These are phyloP conservation scores for Coluber constrictor DNA, from an alignment of 2,797 vertebrate species.

Conservation along the genomic window DNA sequence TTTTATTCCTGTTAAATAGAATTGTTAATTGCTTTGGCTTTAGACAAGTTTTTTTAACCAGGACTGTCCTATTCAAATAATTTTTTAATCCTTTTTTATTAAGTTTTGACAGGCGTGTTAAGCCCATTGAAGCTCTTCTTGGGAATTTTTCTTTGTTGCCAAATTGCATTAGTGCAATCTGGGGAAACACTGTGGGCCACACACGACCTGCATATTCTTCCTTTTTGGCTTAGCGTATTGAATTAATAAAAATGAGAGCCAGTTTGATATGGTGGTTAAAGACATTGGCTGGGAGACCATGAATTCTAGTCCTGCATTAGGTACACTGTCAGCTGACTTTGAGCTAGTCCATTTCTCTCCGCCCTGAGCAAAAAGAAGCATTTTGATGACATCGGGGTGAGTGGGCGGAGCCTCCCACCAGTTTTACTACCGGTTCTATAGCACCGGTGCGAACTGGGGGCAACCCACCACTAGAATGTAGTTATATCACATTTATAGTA, in stretches of 20 bases:
- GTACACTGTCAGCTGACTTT: not conserved
- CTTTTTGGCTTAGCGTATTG: not conserved
- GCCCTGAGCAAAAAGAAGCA: not conserved
- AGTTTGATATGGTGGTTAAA: not conserved
- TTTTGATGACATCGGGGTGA: too few species aligned
- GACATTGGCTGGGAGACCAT: not conserved
- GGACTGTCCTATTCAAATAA: not conserved
- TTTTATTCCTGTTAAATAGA: not conserved
- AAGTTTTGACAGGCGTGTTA: not conserved
- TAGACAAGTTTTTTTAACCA: not conserved
- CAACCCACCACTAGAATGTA: not conserved
- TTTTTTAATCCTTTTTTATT: not conserved
- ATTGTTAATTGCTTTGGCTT: not conserved
- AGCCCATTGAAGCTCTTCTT: not conserved
- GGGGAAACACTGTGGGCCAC: not conserved
- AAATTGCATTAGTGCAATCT: not conserved
- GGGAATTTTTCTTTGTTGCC: not conserved
- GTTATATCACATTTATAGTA: constrained; percentile 22
- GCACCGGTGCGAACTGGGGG: too few species aligned
- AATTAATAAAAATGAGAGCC: not conserved
- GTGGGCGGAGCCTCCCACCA: too few species aligned
- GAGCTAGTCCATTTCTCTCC: not conserved
- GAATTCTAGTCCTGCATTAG: not conserved
- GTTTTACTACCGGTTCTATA: too few species aligned
- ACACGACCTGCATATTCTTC: not conserved